Evolutionary conservation across 2,797 vertebrate genomes (phyloP), one percentile per base, ranked within the genome.

Genomic region (Esox lucius): DNA sequence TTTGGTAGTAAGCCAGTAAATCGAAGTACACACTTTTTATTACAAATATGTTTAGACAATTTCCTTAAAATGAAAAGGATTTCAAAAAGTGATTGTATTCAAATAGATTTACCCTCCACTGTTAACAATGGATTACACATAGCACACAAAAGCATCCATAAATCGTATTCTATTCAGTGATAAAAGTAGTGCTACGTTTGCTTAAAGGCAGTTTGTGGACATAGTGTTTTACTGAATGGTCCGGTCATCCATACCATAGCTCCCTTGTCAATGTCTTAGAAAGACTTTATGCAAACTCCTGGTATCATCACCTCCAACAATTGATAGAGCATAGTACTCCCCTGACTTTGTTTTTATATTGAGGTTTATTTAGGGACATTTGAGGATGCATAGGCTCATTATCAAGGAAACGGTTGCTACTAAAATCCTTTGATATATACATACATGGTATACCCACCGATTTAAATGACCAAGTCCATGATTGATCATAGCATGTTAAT

Each of bases 201-300:
- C 74, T 80, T 81, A 73, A 75, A 81, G 85, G 84, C 85, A 31
- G 35, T 78, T 31, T 4, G 71, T 74, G 88, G 79, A 65, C 81
- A 75, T 46, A 31, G 70, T 87, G 87, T 91, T 88, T 82, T 84
- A 81, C 78, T 87, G 83, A 83, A 86, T 84, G 78, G 85, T 81
- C 72, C 80, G 24, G 62, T 81, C 85, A 88, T 91, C 90, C 77
- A 89, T 93, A 90, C 90, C 77, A 79, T n/a, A 3, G 53, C 53
- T 19, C 19, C 53, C 53, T n/a, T n/a, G 1, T 56, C 19, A 22
- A 22, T 22, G 53, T 56, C 53, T 81, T 85, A 75, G 59, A 33
- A 80, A 72, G 72, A 77, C 82, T 79, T 85, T 87, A 90, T 73
- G 88, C 89, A 90, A 83, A 88, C 71, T 73, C 84, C 86, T 76